Evolutionary conservation across 2,113 vertebrate genomes (phyloP), one percentile per base, ranked within the genome.

Genomic region (Poeciliopsis occidentalis): DNA sequence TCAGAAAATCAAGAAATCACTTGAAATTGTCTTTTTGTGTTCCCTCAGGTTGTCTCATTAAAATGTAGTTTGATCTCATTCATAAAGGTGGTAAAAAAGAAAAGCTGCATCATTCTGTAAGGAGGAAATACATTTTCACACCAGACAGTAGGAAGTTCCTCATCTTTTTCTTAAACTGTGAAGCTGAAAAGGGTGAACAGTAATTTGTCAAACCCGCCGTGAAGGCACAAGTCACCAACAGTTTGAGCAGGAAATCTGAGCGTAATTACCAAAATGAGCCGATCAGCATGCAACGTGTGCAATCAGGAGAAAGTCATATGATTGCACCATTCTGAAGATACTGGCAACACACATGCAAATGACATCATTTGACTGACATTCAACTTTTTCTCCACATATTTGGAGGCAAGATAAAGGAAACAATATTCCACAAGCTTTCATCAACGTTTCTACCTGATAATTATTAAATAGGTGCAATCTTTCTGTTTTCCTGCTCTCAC

Each of bases 401-500:
- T 12, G 0, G 30, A 37, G 27, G 68, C 65, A 76, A 57, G 63
- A 54, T 7, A 24, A 8, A 68, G 66, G 26, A 15, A 29, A 64
- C 37, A 68, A n/a, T 54, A 22, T 82, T 71, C n/a, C 12, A 8
- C 66, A 66, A 39, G 65, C 27, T 22, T n/a, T 57, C 24, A 57
- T 24, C 24, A 0, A 24, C 3, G 2, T n/a, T 22, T 57, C 51
- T n/a, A 57, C 51, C 51, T n/a, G n/a, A 57, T n/a, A 1, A 54
- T 54, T 54, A 13, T 41, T 15, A 15, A 41, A 1, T 47, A 47
- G 5, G 1, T 47, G 44, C 4, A 47, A 47, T 47, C 17, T 47
- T 47, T 37, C 34, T 37, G 2, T 27, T 41, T n/a, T 39, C 2
- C 13, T 30, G 51, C 15, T 82, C 96, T 95, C 75, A 98, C 97